A percentile compares a stretch with the other conserved stretches of the same genome.
Evolutionary conservation across 2,797 vertebrate genomes (phyloP).

Genomic region (Leucoraja ocellata): DNA sequence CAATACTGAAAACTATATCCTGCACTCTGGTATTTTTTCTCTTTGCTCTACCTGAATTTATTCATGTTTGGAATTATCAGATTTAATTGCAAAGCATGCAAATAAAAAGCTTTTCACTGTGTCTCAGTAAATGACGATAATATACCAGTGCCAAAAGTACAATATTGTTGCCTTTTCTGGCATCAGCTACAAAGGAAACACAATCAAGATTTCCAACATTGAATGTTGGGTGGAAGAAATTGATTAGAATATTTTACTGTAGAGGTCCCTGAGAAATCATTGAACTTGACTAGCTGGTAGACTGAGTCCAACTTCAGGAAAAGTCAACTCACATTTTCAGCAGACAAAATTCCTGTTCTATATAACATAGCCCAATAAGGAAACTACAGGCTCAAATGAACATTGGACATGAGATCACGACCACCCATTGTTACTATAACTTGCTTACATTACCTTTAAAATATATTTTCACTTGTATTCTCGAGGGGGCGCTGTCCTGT

Average conservation of each 20-base stretch:
- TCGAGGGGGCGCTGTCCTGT: too few relatives aligned
- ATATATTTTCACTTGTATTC: background rate
- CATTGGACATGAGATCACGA: background rate
- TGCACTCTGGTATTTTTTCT: too few relatives aligned
- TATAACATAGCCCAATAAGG: background rate
- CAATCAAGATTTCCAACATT: background rate
- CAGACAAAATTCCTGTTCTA: background rate
- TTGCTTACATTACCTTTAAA: too few relatives aligned
- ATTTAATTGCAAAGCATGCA: too few relatives aligned
- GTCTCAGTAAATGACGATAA: too few relatives aligned
- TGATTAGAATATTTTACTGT: background rate
- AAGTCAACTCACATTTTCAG: background rate
- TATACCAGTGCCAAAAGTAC: too few relatives aligned
- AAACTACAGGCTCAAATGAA: background rate
- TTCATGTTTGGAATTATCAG: too few relatives aligned
- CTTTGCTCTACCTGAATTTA: too few relatives aligned
- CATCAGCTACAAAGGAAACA: background rate
- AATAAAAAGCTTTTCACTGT: too few relatives aligned
- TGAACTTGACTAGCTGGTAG: background rate
- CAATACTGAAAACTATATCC: too few relatives aligned
- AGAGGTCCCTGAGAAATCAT: background rate
- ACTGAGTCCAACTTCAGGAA: background rate
- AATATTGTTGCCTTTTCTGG: too few relatives aligned
- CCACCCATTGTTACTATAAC: too few relatives aligned
- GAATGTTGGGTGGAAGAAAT: background rate